Conservation (phyloP, 30 jellyfish, hydroid and myxozoan genomes). For the Chrysaora quinquecirrha region DNA sequence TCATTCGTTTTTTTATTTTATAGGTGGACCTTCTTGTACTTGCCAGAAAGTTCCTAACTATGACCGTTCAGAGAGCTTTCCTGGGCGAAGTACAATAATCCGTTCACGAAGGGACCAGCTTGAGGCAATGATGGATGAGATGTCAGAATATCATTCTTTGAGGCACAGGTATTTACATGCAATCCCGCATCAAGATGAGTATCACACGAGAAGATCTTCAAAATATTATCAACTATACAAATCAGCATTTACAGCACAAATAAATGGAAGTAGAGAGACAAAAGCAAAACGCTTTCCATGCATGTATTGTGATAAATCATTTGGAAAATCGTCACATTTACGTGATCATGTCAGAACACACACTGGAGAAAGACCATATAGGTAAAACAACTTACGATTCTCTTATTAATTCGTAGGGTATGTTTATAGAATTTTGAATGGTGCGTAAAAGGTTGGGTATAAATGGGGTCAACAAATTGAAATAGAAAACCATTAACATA, state of each 20-base stretch:
- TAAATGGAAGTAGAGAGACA: conserved; percentile 10
- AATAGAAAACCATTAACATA: too few species aligned
- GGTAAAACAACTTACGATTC: too few species aligned
- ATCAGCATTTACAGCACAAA: conserved; percentile 31
- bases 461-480: too few species aligned
- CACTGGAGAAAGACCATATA: conserved; percentile 96
- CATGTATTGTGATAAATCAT: conserved; percentile 89
- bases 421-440: too few species aligned
- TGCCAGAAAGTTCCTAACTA: conserved; percentile 30
- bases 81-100: conserved; percentile 22
- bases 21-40: conserved; percentile 52
- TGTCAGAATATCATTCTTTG: conserved; percentile 53
- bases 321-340: conserved; percentile 95
- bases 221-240: conserved; percentile 32
- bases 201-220: conserved; percentile 33
- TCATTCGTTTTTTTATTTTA: too few species aligned
- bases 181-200: conserved; percentile 9
- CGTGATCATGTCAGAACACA: conserved; percentile 98
- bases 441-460: too few species aligned
- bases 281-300: conserved; percentile 88
- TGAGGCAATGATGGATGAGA: conserved; percentile 65
- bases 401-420: too few species aligned
- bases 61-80: not conserved
- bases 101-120: conserved; percentile 50
- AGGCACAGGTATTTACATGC: conserved; percentile 37